Conservation (phyloP, 2,888 invertebrate genomes). For the Helicoverpa assulta region DNA sequence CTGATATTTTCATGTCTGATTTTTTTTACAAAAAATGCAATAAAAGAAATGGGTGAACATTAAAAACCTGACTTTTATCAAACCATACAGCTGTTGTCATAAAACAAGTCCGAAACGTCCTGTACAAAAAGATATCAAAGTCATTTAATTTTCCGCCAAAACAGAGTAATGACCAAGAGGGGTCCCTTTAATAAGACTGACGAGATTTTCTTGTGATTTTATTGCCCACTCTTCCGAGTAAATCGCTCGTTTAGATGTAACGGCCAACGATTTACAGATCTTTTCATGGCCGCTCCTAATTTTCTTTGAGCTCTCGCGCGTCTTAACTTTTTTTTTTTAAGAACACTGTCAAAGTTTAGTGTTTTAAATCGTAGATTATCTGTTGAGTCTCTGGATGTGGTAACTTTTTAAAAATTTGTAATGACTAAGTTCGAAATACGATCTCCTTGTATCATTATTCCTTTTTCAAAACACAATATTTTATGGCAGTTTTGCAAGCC, state of each 20-base stretch:
- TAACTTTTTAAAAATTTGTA: conserved; percentile 17
- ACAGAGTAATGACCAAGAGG: conserved; percentile 76
- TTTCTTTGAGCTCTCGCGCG: conserved; percentile 73
- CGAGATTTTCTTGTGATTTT: conserved; percentile 79
- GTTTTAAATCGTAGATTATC: conserved; percentile 21
- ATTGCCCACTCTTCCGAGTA: conserved; percentile 77
- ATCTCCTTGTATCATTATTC: too few species aligned
- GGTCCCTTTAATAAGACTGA: conserved; percentile 78
- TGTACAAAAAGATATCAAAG: conserved; percentile 69
- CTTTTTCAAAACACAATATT: neutral
- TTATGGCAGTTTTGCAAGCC: neutral
- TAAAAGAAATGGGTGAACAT: conserved; percentile 47
- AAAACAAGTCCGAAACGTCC: conserved; percentile 64
- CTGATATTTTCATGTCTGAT: too few species aligned
- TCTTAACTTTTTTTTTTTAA: conserved; percentile 38
- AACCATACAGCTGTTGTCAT: conserved; percentile 62
- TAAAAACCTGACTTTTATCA: conserved; percentile 55
- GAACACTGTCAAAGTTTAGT: conserved; percentile 38
- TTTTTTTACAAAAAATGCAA: conserved; percentile 53
- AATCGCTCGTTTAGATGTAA: conserved; percentile 81
- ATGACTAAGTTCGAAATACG: neutral
- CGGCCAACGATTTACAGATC: conserved; percentile 78
- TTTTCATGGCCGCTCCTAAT: conserved; percentile 75
- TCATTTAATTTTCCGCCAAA: conserved; percentile 82
- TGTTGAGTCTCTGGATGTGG: conserved; percentile 1